phyloP scores from a whole-genome alignment of 2,113 vertebrate genomes.

The Cromileptes altivelis region DNA sequence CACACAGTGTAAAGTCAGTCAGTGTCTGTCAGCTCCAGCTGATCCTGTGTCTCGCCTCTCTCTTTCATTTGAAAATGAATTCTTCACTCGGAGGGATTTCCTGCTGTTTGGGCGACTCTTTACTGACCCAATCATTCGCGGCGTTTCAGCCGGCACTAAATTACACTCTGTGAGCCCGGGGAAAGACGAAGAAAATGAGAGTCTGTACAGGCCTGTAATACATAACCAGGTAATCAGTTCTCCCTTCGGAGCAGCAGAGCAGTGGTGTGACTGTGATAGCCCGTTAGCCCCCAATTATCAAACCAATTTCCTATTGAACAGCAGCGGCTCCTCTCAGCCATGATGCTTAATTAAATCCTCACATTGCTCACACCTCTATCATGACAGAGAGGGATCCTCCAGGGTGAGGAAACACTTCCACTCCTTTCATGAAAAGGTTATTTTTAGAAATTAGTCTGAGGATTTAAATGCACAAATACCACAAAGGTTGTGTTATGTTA shows the following conservation, averaged over 20 bases:
- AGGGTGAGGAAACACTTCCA: neutral
- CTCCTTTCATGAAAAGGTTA: neutral
- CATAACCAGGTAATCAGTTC: conserved; percentile 56
- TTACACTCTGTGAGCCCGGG: conserved; percentile 25
- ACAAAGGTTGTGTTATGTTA: neutral
- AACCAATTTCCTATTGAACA: conserved; percentile 55
- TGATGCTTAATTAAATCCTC: conserved; percentile 51
- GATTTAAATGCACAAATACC: neutral
- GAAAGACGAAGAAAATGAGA: conserved; percentile 37
- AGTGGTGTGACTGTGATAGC: conserved; percentile 55
- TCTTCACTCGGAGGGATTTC: conserved; percentile 29
- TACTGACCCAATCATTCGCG: conserved; percentile 19
- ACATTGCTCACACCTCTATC: conserved; percentile 19
- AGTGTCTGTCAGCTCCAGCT: neutral
- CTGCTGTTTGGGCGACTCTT: conserved; percentile 34
- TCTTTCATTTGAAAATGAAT: conserved; percentile 20
- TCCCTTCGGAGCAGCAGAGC: conserved; percentile 35
- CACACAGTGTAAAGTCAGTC: neutral
- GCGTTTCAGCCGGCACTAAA: conserved; percentile 25
- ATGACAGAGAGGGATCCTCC: neutral
- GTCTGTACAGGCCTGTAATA: conserved; percentile 42
- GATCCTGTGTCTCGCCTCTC: neutral
- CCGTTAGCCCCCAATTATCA: conserved; percentile 61
- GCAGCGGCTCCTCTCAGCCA: conserved; percentile 41
- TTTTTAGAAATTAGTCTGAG: neutral